Evolutionary conservation across 2,888 invertebrate species (phyloP).

Genomic region (Aelia acuminata): DNA sequence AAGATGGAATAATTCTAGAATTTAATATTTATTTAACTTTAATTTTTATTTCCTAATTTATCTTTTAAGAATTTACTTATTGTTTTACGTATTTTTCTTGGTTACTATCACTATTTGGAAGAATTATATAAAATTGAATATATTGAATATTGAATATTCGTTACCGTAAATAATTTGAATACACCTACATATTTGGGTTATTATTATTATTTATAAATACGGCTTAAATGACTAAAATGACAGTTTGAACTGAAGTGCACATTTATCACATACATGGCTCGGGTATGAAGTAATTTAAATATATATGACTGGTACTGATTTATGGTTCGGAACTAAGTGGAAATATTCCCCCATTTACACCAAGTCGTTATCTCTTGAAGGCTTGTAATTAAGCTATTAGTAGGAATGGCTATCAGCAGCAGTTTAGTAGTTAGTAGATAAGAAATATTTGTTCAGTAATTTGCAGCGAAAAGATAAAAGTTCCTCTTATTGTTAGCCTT

Average conservation of each 20-base stretch:
- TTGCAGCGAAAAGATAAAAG: background rate
- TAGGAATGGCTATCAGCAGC: background rate
- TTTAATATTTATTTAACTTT: too few relatives aligned
- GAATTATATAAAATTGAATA: too few relatives aligned
- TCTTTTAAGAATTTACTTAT: too few relatives aligned
- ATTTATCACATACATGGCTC: background rate
- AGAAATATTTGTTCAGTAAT: conserved; percentile 15
- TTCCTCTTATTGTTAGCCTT: background rate
- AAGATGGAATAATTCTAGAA: too few relatives aligned
- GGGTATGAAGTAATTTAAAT: background rate
- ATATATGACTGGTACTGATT: background rate
- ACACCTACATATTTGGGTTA: too few relatives aligned
- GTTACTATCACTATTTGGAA: too few relatives aligned
- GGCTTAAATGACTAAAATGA: background rate
- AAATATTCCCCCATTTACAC: background rate
- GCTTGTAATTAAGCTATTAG: conserved; percentile 4
- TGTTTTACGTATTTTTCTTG: too few relatives aligned
- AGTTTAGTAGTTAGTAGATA: background rate
- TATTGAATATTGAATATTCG: too few relatives aligned
- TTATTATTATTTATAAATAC: too few relatives aligned
- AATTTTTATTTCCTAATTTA: too few relatives aligned
- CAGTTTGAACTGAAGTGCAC: background rate
- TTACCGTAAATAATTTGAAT: too few relatives aligned
- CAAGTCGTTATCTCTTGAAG: background rate
- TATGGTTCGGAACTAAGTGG: background rate